Evolutionary conservation across 2,888 invertebrate species (phyloP), one percentile per base, ranked within the genome.

Genomic region (Itoplectis maculator): DNA sequence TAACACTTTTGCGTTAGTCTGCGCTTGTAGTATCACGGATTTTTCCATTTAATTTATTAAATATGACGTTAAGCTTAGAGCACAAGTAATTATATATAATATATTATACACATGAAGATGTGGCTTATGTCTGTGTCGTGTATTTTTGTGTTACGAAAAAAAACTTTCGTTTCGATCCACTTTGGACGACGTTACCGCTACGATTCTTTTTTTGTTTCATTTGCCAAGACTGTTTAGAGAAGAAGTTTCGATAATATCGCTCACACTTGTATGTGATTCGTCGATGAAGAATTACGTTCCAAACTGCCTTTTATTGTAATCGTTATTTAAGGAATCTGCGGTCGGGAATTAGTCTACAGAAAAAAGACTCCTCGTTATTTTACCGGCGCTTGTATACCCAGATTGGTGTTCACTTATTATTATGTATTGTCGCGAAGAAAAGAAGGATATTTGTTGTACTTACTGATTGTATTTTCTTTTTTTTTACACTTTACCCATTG

Each of bases 291-390:
- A 69, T 84, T 70, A 84, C 76, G 63, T 80, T 82, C 70, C 51
- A 81, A 84, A 86, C 82, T 85, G 87, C 85, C 86, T 85, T 80
- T 66, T 23, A 82, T 72, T 51, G 54, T 70, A 77, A 68, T 63
- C 54, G 51, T 63, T 74, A 54, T 73, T 77, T 66, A 59, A 79
- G 42, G 42, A 72, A 47, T 45, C 47, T 47, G 56, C 56, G 77
- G 45, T 37, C 56, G 35, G 29, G 20, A 68, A 80, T 69, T 35
- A 70, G 56, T 23, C 15, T 79, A 35, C 6, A 18, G 35, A 75
- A 51, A 23, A 40, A 70, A 74, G 47, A 75, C 37, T 77, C 51
- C 47, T 81, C 65, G 65, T 68, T 68, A 51, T 72, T 81, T 78
- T 42, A 66, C 42, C 40, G 13, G 51, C 56, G 15, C 37, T 83